phyloP scores from a whole-genome alignment of 2,888 invertebrate genomes.

The Cephus nigrinus region DNA sequence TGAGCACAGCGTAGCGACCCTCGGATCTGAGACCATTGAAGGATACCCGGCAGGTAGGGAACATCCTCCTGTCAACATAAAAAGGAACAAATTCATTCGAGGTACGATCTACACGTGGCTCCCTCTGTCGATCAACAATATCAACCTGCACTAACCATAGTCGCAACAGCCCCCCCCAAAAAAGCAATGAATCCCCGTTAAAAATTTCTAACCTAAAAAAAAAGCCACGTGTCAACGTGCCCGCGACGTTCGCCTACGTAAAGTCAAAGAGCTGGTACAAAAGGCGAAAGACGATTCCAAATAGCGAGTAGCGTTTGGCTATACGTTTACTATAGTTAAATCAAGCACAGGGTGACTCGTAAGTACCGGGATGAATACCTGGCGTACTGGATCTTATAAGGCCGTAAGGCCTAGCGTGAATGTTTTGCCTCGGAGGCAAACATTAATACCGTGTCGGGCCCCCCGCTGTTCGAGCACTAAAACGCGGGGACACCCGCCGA shows the following conservation, averaged over 20 bases:
- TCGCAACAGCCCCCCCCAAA: background rate
- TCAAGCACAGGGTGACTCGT: background rate
- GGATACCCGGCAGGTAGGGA: constrained; percentile 94
- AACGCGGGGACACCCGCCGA: constrained; percentile 67
- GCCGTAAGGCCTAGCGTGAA: constrained; percentile 35
- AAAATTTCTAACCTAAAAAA: background rate
- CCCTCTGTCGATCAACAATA: background rate
- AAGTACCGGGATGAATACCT: background rate
- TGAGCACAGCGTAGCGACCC: constrained; percentile 89
- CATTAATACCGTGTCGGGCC: constrained; percentile 66
- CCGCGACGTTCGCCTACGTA: background rate
- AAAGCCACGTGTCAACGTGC: too few species aligned
- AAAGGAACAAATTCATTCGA: constrained; percentile 30
- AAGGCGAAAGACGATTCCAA: background rate
- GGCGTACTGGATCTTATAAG: constrained; percentile 1
- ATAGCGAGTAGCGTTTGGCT: background rate
- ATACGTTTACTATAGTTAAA: background rate
- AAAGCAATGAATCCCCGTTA: too few species aligned
- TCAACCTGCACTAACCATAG: background rate
- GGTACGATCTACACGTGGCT: background rate
- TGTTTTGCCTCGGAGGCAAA: constrained; percentile 61
- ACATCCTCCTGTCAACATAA: constrained; percentile 85
- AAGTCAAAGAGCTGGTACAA: background rate
- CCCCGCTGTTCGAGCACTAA: constrained; percentile 64
- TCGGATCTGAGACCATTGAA: constrained; percentile 87